Conservation (phyloP, 2,797 vertebrate species). For the Benthosema pterotum region DNA sequence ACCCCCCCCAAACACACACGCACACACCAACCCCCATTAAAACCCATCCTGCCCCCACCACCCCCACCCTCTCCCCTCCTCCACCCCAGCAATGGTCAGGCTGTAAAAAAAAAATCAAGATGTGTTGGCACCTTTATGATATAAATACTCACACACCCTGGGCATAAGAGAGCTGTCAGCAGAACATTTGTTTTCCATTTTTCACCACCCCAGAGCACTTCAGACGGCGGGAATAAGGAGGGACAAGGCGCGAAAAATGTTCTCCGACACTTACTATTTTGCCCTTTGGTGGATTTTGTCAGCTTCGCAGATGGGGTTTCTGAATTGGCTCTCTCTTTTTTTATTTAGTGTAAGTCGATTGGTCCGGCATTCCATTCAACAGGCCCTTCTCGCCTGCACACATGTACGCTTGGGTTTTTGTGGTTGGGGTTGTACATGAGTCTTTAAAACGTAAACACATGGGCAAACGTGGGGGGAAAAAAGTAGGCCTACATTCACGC, state of each 20-base stretch:
- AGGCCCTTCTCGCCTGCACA: conserved; percentile 68
- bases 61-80: conserved; percentile 1
- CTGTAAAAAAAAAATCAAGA: conserved; percentile 77
- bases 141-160: conserved; percentile 91
- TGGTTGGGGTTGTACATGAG: conserved; percentile 35
- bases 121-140: conserved; percentile 84
- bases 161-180: conserved; percentile 96
- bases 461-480: conserved; percentile 14
- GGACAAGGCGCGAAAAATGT: conserved; percentile 82
- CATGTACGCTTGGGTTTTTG: conserved; percentile 44
- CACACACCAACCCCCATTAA: no score
- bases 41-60: no score
- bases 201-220: conserved; percentile 94
- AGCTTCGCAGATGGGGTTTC: conserved; percentile 81
- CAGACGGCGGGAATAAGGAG: conserved; percentile 71
- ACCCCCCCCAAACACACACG: conserved; percentile 36
- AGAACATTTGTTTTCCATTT: conserved; percentile 99
- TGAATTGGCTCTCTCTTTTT: conserved; percentile 63
- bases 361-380: conserved; percentile 52
- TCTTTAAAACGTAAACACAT: conserved; percentile 21
- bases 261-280: conserved; percentile 79
- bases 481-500: conserved; percentile 25
- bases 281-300: conserved; percentile 79
- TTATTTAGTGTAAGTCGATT: conserved; percentile 61
- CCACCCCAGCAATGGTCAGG: conserved; percentile 66